Conservation (phyloP, 2,888 invertebrate genomes). For the Drosophila tripunctata region DNA sequence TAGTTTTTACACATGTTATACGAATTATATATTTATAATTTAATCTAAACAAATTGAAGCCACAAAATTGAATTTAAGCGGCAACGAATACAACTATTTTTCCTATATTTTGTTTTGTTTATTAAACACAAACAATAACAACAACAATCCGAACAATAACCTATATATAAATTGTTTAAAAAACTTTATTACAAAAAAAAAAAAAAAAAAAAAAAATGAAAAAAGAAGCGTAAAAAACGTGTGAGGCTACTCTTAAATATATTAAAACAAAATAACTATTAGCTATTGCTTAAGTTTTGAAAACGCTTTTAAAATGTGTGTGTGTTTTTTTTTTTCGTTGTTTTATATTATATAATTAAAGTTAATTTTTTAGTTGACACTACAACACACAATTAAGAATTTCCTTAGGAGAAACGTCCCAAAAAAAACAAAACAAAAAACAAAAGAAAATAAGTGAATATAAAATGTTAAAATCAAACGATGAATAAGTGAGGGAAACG, state of each 20-base stretch:
- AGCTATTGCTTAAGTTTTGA: constrained; percentile 41
- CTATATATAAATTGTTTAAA: constrained; percentile 6
- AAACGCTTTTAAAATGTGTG: constrained; percentile 62
- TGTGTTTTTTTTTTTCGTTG: not conserved
- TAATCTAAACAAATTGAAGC: constrained; percentile 20
- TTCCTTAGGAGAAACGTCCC: constrained; percentile 9
- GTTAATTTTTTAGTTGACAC: constrained; percentile 19
- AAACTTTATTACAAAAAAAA: constrained; percentile 39
- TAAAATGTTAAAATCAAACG: constrained; percentile 18
- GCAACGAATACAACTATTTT: constrained; percentile 27
- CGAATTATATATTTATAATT: constrained; percentile 16
- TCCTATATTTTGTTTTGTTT: constrained; percentile 12
- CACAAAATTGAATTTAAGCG: constrained; percentile 35
- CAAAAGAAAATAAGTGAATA: constrained; percentile 51
- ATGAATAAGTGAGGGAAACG: too few species aligned
- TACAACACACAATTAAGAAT: constrained; percentile 13
- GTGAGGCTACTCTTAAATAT: constrained; percentile 62
- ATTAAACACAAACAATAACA: constrained; percentile 5
- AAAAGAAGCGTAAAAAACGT: constrained; percentile 56
- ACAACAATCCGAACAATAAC: constrained; percentile 6
- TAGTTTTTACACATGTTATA: constrained; percentile 18
- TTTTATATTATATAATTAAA: constrained; percentile 21
- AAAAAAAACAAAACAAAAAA: not conserved
- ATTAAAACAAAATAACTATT: constrained; percentile 13
- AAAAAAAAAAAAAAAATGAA: not conserved